Percentiles rank a stretch among this genome's conserved stretches.
phyloP scores from a whole-genome alignment of 2,888 invertebrate species.

The Papilio demoleus region DNA sequence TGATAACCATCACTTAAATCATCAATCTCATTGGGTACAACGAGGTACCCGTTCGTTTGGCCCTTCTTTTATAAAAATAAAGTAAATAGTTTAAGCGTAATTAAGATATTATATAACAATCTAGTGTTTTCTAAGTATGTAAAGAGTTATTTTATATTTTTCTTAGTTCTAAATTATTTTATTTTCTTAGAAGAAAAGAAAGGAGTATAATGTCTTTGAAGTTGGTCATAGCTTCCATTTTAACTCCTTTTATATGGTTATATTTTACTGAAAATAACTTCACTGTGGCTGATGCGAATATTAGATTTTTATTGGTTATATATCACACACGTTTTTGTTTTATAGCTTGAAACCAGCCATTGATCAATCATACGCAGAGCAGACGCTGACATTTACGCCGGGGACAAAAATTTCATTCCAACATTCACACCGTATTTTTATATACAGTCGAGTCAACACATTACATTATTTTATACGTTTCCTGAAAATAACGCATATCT shows the following conservation, averaged over 20 bases:
- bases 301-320: constrained; percentile 41
- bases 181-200: neutral
- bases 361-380: constrained; percentile 40
- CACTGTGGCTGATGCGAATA: constrained; percentile 29
- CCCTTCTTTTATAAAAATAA: too few relatives aligned
- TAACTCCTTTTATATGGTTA: neutral
- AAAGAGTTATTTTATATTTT: too few relatives aligned
- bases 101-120: too few relatives aligned
- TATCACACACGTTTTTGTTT: constrained; percentile 40
- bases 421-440: constrained; percentile 4
- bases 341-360: constrained; percentile 40
- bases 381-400: constrained; percentile 38
- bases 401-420: constrained; percentile 37
- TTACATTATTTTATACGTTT: constrained; percentile 18
- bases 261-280: neutral
- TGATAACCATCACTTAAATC: too few relatives aligned
- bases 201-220: neutral
- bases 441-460: constrained; percentile 7
- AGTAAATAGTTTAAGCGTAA: too few relatives aligned
- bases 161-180: too few relatives aligned
- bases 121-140: too few relatives aligned
- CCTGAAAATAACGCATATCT: neutral
- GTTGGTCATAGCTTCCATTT: too few relatives aligned
- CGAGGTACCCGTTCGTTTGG: too few relatives aligned
- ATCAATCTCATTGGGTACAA: too few relatives aligned